A percentile compares a stretch with the other conserved stretches of the same genome.
Conservation (phyloP, 2,888 invertebrate species). For the Sthenelais limicola region DNA sequence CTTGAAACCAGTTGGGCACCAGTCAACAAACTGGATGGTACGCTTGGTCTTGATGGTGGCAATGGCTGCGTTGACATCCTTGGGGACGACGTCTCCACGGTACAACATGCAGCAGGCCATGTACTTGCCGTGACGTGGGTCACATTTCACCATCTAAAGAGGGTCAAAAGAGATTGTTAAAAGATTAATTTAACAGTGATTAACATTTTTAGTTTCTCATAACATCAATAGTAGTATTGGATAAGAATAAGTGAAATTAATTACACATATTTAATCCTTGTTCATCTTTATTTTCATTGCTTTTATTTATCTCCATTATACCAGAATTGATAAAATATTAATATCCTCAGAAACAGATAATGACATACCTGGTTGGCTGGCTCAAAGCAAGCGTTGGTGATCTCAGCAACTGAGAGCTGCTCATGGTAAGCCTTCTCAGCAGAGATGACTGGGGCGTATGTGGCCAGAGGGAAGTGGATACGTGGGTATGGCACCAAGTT, state of each 20-base stretch:
- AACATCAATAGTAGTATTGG: too few relatives aligned
- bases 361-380: conserved; percentile 12
- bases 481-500: conserved; percentile 51
- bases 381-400: conserved; percentile 24
- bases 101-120: conserved; percentile 13
- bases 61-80: conserved; percentile 79
- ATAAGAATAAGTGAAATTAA: too few relatives aligned
- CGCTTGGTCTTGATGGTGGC: conserved; percentile 67
- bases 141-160: conserved; percentile 79
- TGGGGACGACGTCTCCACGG: conserved; percentile 76
- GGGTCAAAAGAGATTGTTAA: too few relatives aligned
- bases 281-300: too few relatives aligned
- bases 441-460: conserved; percentile 18
- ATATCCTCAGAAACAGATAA: too few relatives aligned
- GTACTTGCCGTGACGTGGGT: conserved; percentile 11
- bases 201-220: too few relatives aligned
- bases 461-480: conserved; percentile 19
- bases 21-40: conserved; percentile 44
- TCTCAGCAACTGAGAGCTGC: conserved; percentile 3
- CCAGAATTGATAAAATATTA: too few relatives aligned
- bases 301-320: too few relatives aligned
- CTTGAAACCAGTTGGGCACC: conserved; percentile 17
- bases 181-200: too few relatives aligned
- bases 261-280: too few relatives aligned
- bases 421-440: conserved; percentile 18